Conservation (phyloP, 1,140 invertebrate species). For the Drosophila quadrilineata region DNA sequence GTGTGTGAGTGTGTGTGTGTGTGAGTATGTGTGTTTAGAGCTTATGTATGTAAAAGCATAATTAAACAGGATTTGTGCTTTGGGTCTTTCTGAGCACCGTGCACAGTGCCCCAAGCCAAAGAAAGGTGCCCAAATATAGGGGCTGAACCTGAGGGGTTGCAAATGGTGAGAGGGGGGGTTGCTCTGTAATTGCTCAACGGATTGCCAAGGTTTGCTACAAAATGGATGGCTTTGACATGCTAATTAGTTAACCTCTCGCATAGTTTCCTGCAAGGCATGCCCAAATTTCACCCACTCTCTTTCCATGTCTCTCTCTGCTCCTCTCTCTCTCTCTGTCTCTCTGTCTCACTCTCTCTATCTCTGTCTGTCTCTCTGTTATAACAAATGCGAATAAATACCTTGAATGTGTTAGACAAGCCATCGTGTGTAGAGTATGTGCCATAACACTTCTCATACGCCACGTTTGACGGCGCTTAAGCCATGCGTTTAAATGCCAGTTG, state of each 20-base stretch:
- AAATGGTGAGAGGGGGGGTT: too few relatives aligned
- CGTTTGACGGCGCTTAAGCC: constrained; percentile 41
- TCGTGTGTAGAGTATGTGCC: too few relatives aligned
- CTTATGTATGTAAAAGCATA: constrained; percentile 60
- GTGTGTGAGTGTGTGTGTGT: too few relatives aligned
- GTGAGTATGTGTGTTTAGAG: too few relatives aligned
- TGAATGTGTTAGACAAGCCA: neutral
- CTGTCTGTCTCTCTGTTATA: neutral
- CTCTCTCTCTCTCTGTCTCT: too few relatives aligned
- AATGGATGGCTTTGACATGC: constrained; percentile 73
- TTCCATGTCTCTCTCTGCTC: too few relatives aligned
- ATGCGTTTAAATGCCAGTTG: constrained; percentile 50
- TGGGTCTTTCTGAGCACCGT: constrained; percentile 5
- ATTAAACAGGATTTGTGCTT: constrained; percentile 68
- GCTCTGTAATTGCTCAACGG: constrained; percentile 23
- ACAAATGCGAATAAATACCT: constrained; percentile 24
- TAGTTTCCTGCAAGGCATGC: constrained; percentile 14
- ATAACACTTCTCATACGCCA: constrained; percentile 32
- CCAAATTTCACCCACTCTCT: neutral
- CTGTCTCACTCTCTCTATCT: too few relatives aligned
- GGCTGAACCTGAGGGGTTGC: too few relatives aligned
- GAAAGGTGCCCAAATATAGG: constrained; percentile 7
- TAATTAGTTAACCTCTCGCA: constrained; percentile 68
- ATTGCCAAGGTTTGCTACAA: constrained; percentile 31
- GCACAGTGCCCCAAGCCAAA: neutral